These are phyloP conservation scores for Buathra laborator DNA, from an alignment of 2,888 invertebrate genomes.

Conservation along the genomic window DNA sequence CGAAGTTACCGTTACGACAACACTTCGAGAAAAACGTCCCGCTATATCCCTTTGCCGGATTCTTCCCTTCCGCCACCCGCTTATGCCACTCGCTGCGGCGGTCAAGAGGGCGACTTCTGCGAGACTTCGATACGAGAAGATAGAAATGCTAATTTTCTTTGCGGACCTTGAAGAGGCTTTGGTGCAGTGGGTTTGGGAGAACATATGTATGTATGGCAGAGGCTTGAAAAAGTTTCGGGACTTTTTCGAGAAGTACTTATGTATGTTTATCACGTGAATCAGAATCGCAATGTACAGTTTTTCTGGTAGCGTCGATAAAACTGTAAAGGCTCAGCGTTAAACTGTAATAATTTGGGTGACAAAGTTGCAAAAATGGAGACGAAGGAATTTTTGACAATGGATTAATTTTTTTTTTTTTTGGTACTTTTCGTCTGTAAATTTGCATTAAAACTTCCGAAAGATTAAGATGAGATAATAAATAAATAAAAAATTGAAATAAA, in stretches of 20 bases:
- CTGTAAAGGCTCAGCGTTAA: neutral
- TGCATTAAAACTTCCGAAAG: too few relatives aligned
- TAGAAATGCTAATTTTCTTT: neutral
- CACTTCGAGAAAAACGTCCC: constrained; percentile 30
- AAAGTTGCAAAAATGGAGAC: too few relatives aligned
- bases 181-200: neutral
- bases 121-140: constrained; percentile 25
- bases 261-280: constrained; percentile 7
- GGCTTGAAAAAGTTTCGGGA: neutral
- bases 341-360: too few relatives aligned
- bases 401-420: too few relatives aligned
- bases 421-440: too few relatives aligned
- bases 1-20: constrained; percentile 61
- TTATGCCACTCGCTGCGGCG: constrained; percentile 10
- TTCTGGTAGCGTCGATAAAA: neutral
- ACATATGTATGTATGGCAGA: neutral
- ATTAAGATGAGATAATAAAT: too few relatives aligned
- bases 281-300: neutral
- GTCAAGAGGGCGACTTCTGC: constrained; percentile 20
- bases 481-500: too few relatives aligned
- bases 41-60: constrained; percentile 38
- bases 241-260: neutral
- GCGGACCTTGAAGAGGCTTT: neutral
- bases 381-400: too few relatives aligned
- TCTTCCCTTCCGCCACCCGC: constrained; percentile 48